Base-by-base conservation (phyloP, 1,140 invertebrate species). In the Drosophila ananassae region DNA sequence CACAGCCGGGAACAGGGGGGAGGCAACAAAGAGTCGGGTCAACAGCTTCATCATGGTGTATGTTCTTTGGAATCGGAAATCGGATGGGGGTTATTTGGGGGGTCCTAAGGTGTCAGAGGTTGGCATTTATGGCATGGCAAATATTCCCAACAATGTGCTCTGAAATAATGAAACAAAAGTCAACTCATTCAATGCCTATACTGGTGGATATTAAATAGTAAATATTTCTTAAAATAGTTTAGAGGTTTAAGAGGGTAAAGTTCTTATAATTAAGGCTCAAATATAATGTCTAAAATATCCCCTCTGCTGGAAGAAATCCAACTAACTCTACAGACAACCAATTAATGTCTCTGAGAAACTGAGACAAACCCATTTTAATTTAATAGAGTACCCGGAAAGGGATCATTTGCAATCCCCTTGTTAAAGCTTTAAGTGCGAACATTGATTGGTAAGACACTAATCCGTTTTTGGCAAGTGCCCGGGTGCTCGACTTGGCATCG, bases 371-470 rank as follows among this genome's bases (percentile, higher is more conserved):
- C 30, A 52, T 67, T 67, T 67, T 46, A 67, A 64, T 67, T 34
- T 32, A 32, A 13, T 39, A 64, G 47, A 32, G 25, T 47, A 24
- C 25, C 25, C 58, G 25, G 28, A 52, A 34, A n/a, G 28, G 60
- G 63, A 64, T 67, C 59, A 63, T 60, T 39, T 46, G 63, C 17
- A 41, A 63, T 25, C 46, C 63, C 21, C 57, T 59, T 47, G 59
- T 81, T 82, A 71, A 79, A 75, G 76, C 83, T 89, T 89, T 74
- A 89, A 89, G 67, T 71, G 67, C 53, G 64, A 57, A 69, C 83
- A 89, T 83, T 89, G 83, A 83, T 89, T 89, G 78, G 81, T 89
- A 73, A 73, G 74, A 79, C 83, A 81, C 84, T 87, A 79, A 78
- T 76, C 82, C 78, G 75, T 75, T 84, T 80, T 87, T 85, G 82